Evolutionary conservation across 2,113 vertebrate genomes (phyloP).

Genomic region (Mixornis gularis): DNA sequence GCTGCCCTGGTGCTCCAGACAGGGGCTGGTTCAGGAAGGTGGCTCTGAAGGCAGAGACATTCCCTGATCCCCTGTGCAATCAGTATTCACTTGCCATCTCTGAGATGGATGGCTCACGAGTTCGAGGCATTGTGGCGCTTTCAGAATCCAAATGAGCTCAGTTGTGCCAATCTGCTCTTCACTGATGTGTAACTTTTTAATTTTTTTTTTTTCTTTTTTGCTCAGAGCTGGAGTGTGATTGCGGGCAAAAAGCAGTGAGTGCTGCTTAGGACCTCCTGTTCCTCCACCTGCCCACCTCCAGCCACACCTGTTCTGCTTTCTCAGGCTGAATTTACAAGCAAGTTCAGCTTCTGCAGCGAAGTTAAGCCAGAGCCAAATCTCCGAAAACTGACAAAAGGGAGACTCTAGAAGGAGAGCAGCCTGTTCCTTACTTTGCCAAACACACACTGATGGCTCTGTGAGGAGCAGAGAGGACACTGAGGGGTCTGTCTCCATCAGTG

Average conservation of each 20-base stretch:
- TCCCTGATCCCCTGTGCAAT: not conserved
- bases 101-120: not conserved
- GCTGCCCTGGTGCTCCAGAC: not conserved
- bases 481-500: not conserved
- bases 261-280: not conserved
- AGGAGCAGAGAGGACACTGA: not conserved
- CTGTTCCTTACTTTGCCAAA: not conserved
- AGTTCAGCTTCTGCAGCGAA: not conserved
- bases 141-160: not conserved
- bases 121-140: accelerated
- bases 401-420: not conserved
- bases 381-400: not conserved
- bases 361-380: not conserved
- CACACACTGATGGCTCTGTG: not conserved
- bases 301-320: not conserved
- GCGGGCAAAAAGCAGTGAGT: not conserved
- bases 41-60: not conserved
- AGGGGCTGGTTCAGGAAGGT: not conserved
- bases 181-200: not conserved
- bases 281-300: not conserved
- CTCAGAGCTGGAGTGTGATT: not conserved
- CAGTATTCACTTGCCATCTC: not conserved
- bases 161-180: not conserved
- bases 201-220: not conserved
- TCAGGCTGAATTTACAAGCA: not conserved